phyloP scores from a whole-genome alignment of 35 echinoderm and acorn worm species.

The Patiria miniata region DNA sequence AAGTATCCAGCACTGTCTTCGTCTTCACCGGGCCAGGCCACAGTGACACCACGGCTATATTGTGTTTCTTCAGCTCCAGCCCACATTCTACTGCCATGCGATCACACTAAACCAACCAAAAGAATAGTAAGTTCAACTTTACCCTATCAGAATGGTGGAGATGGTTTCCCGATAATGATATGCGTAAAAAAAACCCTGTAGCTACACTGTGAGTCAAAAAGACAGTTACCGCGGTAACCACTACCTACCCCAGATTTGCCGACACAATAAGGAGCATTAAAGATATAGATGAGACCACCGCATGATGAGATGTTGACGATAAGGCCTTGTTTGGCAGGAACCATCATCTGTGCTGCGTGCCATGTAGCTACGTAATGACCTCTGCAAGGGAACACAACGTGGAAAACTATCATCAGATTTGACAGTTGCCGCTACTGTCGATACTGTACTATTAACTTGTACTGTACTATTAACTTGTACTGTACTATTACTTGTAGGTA shows the following conservation, averaged over 20 bases:
- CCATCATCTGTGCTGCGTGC: constrained; percentile 73
- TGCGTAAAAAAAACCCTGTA: neutral
- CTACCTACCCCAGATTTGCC: constrained; percentile 65
- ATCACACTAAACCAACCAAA: constrained; percentile 34
- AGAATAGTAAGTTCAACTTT: neutral
- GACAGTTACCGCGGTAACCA: too few species aligned
- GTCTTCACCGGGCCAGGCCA: constrained; percentile 78
- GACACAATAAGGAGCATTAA: constrained; percentile 53
- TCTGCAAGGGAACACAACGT: constrained; percentile 31
- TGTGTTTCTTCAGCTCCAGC: constrained; percentile 56
- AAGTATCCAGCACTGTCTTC: constrained; percentile 45
- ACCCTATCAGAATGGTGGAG: neutral
- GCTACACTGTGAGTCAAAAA: too few species aligned
- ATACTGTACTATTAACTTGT: neutral
- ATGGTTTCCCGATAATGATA: neutral
- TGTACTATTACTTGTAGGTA: neutral
- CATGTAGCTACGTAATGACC: constrained; percentile 59
- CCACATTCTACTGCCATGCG: constrained; percentile 67
- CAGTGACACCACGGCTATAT: constrained; percentile 54
- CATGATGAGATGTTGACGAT: constrained; percentile 66
- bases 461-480: neutral
- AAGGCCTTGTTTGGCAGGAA: constrained; percentile 60
- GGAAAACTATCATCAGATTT: neutral
- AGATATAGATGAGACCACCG: constrained; percentile 48
- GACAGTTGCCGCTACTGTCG: neutral